Evolutionary conservation across 2,113 vertebrate genomes (phyloP).

Genomic region (Chamaetylas fuelleborni): DNA sequence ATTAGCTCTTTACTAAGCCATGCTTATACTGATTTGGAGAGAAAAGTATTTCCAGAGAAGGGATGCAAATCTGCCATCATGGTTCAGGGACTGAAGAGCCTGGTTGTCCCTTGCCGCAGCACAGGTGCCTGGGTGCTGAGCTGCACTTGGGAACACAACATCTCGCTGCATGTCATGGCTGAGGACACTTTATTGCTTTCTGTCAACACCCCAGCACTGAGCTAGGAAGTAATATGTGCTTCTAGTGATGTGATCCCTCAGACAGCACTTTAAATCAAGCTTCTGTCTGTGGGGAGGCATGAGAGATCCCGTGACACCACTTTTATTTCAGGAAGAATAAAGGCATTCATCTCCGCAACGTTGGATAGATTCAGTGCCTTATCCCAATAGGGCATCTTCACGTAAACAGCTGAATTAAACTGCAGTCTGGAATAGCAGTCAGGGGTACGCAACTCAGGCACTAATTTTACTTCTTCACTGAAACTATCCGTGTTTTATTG

Average conservation of each 20-base stretch:
- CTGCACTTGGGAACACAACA: rapidly evolving
- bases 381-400: slow-evolving; percentile 36
- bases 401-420: slow-evolving; percentile 35
- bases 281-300: slow-evolving; percentile 29
- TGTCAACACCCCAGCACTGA: slow-evolving; percentile 9
- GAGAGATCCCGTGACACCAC: slow-evolving; percentile 48
- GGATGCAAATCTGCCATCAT: not conserved
- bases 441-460: not conserved
- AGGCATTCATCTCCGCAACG: slow-evolving; percentile 30
- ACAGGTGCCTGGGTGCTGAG: not conserved
- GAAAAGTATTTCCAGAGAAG: not conserved
- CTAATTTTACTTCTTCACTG: slow-evolving; percentile 18
- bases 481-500: not conserved
- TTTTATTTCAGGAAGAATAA: slow-evolving; percentile 64
- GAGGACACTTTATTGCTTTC: slow-evolving; percentile 48
- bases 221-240: slow-evolving; percentile 46
- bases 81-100: not conserved
- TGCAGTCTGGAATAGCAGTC: not conserved
- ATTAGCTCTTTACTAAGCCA: slow-evolving; percentile 5
- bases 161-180: not conserved
- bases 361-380: slow-evolving; percentile 20
- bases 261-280: slow-evolving; percentile 58
- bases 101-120: not conserved
- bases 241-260: slow-evolving; percentile 32
- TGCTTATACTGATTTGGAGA: not conserved